Evolutionary conservation across 2,888 invertebrate species (phyloP), one percentile per base, ranked within the genome.

Genomic region (Tethea ocularis): DNA sequence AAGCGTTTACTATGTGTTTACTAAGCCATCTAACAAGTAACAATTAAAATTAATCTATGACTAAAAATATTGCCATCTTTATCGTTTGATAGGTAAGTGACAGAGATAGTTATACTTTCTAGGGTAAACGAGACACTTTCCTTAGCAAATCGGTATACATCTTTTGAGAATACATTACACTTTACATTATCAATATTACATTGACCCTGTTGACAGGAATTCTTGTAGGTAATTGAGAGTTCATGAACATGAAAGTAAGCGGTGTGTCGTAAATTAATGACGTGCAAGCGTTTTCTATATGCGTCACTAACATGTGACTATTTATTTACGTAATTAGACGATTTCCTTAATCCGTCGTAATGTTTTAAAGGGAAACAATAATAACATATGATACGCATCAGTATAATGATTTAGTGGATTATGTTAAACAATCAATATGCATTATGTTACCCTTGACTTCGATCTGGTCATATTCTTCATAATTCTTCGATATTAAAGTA

Each of bases 121-220:
- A 4, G 13, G 33, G 13, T 33, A 33, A 33, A 13, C 13, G 33
- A 4, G 13, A 33, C 33, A 33, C 29, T 8, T 10, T 10, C 29
- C 10, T 29, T 29, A 29, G 11, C 13, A 38, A n/a, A 38, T 38
- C 5, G 1, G 38, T 38, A n/a, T n/a, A 38, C n/a, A 38, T 4
- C 38, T 38, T 38, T 38, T 38, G 38, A 38, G n/a, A 38, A 38
- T 38, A 20, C 46, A 46, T n/a, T 46, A 8, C 1, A 15, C 6
- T 2, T 41, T 13, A 46, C 41, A 41, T 46, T 46, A 46, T 46
- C 46, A n/a, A 20, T 46, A 20, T 46, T 20, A 8, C 20, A 46
- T 46, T 46, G 46, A 46, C 46, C 46, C 46, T 46, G 46, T 46
- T 46, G 46, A 46, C 46, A 46, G 46, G 20, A 41, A 46, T 46